Base-by-base conservation (phyloP, 2,888 invertebrate species). In the Synergus gifuensis region DNA sequence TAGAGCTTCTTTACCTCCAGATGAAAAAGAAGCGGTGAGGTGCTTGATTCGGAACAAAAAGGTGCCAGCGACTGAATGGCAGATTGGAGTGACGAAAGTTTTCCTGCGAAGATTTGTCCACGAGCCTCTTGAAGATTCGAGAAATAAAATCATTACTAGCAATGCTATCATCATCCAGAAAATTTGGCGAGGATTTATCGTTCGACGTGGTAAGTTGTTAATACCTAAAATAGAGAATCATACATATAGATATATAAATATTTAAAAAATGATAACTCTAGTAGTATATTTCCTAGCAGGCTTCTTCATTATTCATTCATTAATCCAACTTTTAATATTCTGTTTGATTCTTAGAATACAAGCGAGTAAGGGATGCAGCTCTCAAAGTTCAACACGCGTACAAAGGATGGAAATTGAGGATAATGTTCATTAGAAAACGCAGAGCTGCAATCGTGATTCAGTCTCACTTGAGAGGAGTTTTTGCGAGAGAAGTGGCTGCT, bases 391-490 rank as follows among this genome's bases (percentile, higher is more conserved):
- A 98, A 89, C 96, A 97, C 85, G 96, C 96, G 16, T 97, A 97
- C 92, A 95, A 96, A 83, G 97, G 97, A 9, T 97, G 97, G 97
- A 96, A 96, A 92, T 94, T 96, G 83, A 94, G 98, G 73, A 96
- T 98, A 79, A 94, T 95, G 85, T 98, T 97, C 93, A 93, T 98
- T 85, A 94, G 95, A 66, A 95, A 96, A 90, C 94, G 97, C n/a
- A 93, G 98, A 81, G 97, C 98, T 0, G 97, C 96, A 0, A 94
- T 98, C 85, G 95, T 97, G 22, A 96, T 98, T 83, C 98, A 98
- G 93, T 94, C 97, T 81, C 97, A 96, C 91, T 93, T 98, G 83
- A 93, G 98, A 12, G 98, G 98, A 4, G 97, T 97, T 86, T 98
- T 98, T 93, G 98, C 98, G 0, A 93, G 98, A 83, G 98, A 98